Percentiles rank a stretch among this genome's conserved stretches.
These are phyloP conservation scores for Hiodon tergisus DNA, from an alignment of 2,113 vertebrate species.

Conservation along the genomic window DNA sequence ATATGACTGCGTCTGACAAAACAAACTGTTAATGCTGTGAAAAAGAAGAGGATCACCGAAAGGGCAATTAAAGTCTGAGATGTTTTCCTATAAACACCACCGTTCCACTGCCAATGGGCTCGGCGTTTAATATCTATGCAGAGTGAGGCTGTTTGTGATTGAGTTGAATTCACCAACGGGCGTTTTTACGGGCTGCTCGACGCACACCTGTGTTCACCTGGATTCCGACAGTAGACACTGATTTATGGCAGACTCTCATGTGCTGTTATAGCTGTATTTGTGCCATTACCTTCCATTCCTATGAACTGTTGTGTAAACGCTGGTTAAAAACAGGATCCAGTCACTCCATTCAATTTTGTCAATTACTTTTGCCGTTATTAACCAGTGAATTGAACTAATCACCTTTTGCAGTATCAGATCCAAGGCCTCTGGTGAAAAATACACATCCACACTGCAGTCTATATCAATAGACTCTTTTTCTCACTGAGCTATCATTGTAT, in stretches of 20 bases:
- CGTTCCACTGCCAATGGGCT: conserved; percentile 35
- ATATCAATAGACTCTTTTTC: no score
- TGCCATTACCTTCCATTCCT: conserved; percentile 48
- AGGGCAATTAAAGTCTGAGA: conserved; percentile 40
- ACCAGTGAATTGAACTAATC: neutral
- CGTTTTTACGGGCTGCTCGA: conserved; percentile 49
- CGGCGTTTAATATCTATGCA: conserved; percentile 50
- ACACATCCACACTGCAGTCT: no score
- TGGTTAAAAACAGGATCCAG: conserved; percentile 32
- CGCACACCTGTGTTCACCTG: conserved; percentile 67
- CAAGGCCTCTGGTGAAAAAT: neutral
- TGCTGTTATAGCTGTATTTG: conserved; percentile 47
- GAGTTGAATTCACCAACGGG: conserved; percentile 58
- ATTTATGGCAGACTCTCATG: conserved; percentile 51
- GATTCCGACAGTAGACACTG: conserved; percentile 50
- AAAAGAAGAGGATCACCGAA: conserved; percentile 19
- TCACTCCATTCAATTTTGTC: conserved; percentile 45
- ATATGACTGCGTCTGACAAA: conserved; percentile 21
- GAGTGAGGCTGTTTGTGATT: conserved; percentile 46
- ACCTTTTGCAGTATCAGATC: conserved; percentile 8
- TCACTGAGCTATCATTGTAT: no score
- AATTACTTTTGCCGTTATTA: neutral
- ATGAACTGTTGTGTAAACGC: conserved; percentile 51
- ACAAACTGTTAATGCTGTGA: conserved; percentile 21
- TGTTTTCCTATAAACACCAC: conserved; percentile 47